Evolutionary conservation across 2,888 invertebrate genomes (phyloP).

Genomic region (Phortica okadai): DNA sequence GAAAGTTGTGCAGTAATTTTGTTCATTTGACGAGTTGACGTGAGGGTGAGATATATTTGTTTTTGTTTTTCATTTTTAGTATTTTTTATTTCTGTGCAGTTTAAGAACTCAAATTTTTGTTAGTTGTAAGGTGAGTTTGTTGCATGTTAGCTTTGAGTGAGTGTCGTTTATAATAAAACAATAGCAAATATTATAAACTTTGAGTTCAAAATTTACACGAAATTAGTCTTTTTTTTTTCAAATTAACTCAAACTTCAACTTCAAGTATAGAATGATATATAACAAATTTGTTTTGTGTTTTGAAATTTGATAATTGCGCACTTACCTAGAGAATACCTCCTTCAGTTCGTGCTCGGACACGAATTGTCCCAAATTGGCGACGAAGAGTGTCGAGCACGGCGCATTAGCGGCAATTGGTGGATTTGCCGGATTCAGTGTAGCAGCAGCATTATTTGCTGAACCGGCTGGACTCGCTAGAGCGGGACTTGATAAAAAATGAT

Average conservation of each 20-base stretch:
- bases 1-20: conserved; percentile 52
- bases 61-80: conserved; percentile 1
- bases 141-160: conserved; percentile 6
- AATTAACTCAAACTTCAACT: conserved; percentile 1
- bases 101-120: conserved; percentile 18
- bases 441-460: conserved; percentile 78
- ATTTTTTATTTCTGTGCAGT: conserved; percentile 18
- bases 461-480: conserved; percentile 92
- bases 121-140: conserved; percentile 12
- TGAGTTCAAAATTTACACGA: conserved; percentile 19
- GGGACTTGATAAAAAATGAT: conserved; percentile 95
- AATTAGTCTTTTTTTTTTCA: too few relatives aligned
- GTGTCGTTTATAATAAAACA: neutral
- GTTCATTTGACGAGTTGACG: conserved; percentile 18
- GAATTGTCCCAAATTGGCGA: conserved; percentile 98
- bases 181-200: neutral
- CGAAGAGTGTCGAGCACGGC: conserved; percentile 98
- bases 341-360: conserved; percentile 99
- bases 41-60: neutral
- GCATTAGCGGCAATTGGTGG: conserved; percentile 82
- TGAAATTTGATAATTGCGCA: conserved; percentile 52
- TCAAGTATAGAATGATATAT: neutral
- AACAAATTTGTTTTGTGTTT: neutral
- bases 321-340: conserved; percentile 96
- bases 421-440: conserved; percentile 74